Conservation (phyloP, 23 tunicate genomes). For the Pegea sp. region DNA sequence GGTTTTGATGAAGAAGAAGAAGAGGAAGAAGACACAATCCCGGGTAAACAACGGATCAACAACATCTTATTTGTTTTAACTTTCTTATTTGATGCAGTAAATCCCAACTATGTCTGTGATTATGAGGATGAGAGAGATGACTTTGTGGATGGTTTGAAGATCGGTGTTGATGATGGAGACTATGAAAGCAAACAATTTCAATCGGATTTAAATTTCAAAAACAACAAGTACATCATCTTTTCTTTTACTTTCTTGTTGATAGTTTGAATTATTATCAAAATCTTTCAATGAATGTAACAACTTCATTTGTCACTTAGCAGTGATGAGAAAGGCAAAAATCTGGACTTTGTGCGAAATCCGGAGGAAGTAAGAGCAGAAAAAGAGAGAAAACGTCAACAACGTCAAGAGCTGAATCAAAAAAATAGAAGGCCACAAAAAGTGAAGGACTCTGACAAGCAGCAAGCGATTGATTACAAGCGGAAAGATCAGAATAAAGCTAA, state of each 20-base stretch:
- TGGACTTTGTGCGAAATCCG: slow-evolving; percentile 1
- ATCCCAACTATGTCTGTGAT: background rate
- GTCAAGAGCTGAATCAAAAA: background rate
- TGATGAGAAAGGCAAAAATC: too few species aligned
- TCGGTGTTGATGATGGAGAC: background rate
- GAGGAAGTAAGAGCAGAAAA: background rate
- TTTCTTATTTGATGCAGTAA: too few species aligned
- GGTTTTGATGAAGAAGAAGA: background rate
- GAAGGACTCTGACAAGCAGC: background rate
- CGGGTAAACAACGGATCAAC: too few species aligned
- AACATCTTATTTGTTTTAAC: too few species aligned
- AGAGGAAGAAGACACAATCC: background rate
- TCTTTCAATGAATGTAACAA: background rate
- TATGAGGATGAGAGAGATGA: background rate
- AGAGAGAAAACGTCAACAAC: background rate
- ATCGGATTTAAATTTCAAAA: background rate
- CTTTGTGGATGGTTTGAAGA: background rate
- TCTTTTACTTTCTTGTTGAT: background rate
- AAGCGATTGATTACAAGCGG: background rate
- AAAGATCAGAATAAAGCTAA: background rate
- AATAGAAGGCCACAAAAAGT: background rate
- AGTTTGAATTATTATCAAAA: background rate
- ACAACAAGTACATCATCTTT: background rate
- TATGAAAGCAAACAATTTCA: background rate
- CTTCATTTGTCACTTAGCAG: too few species aligned